These are phyloP conservation scores for Girardia tigrina DNA, from an alignment of 2,888 invertebrate genomes.

Conservation along the genomic window DNA sequence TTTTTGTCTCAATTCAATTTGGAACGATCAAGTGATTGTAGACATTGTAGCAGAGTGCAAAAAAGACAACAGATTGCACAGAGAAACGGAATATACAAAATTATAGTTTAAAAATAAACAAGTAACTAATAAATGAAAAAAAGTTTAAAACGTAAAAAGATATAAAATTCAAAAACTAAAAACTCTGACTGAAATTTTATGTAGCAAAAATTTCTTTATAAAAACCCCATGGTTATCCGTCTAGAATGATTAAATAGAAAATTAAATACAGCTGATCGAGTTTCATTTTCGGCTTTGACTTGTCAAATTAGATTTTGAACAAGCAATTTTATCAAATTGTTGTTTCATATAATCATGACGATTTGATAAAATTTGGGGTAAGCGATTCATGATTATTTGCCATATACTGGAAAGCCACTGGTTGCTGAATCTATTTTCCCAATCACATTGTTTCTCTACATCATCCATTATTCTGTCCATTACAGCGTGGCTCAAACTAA, in stretches of 20 bases:
- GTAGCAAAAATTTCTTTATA: not conserved
- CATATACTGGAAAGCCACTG: not conserved
- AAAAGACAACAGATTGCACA: too few species aligned
- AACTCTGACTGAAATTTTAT: not conserved
- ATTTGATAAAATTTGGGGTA: conserved; percentile 4
- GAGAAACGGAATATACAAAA: too few species aligned
- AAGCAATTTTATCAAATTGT: not conserved
- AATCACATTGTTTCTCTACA: not conserved
- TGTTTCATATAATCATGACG: conserved; percentile 2
- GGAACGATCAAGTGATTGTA: too few species aligned
- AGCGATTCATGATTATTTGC: not conserved
- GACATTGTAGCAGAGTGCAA: too few species aligned
- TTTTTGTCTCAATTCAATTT: too few species aligned
- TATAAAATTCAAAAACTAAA: not conserved
- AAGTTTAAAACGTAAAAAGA: too few species aligned
- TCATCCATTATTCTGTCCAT: not conserved
- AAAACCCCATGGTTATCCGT: not conserved
- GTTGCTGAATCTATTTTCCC: not conserved
- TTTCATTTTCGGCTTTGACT: not conserved
- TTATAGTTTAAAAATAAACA: too few species aligned
- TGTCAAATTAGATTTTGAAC: not conserved
- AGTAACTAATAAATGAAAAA: too few species aligned
- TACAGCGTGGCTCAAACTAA: not conserved
- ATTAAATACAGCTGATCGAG: not conserved
- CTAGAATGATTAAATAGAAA: not conserved